Evolutionary conservation across 2,797 vertebrate genomes (phyloP).

Genomic region (Pseudochirops corinnae): DNA sequence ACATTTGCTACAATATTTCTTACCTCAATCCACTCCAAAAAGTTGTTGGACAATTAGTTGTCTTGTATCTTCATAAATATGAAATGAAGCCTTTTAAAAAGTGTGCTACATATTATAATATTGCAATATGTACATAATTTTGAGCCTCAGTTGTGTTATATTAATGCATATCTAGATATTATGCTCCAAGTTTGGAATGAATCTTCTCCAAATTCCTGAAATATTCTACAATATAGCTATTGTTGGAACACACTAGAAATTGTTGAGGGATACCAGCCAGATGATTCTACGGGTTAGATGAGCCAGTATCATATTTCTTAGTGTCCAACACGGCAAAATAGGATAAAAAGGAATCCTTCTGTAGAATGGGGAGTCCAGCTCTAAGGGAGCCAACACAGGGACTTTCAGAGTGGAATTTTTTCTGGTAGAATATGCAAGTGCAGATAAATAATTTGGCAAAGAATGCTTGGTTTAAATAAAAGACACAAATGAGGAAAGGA

Average conservation of each 20-base stretch:
- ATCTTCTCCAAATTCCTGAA: neutral
- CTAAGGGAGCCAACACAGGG: conserved; percentile 17
- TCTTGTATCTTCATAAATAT: neutral
- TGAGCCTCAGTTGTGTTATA: neutral
- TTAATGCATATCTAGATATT: neutral
- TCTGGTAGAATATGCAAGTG: neutral
- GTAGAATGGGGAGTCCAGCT: neutral
- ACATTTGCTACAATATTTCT: neutral
- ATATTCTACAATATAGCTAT: neutral
- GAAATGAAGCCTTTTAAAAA: neutral
- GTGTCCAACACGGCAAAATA: conserved; percentile 12
- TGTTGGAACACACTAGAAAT: neutral
- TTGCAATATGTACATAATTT: neutral
- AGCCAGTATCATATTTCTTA: conserved; percentile 12
- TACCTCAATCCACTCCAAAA: neutral
- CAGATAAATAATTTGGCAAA: conserved; percentile 53
- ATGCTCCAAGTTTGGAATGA: conserved; percentile 35
- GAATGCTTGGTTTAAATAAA: conserved; percentile 65
- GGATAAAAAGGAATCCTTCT: neutral
- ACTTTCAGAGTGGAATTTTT: conserved; percentile 8
- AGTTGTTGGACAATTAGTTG: neutral
- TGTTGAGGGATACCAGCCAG: neutral
- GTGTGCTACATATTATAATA: neutral
- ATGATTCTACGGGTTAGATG: neutral
- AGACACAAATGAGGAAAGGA: conserved; percentile 82